Percentiles rank a stretch among this genome's conserved stretches.
These are phyloP conservation scores for Drosophila lutescens DNA, from an alignment of 2,888 invertebrate species.

Conservation along the genomic window DNA sequence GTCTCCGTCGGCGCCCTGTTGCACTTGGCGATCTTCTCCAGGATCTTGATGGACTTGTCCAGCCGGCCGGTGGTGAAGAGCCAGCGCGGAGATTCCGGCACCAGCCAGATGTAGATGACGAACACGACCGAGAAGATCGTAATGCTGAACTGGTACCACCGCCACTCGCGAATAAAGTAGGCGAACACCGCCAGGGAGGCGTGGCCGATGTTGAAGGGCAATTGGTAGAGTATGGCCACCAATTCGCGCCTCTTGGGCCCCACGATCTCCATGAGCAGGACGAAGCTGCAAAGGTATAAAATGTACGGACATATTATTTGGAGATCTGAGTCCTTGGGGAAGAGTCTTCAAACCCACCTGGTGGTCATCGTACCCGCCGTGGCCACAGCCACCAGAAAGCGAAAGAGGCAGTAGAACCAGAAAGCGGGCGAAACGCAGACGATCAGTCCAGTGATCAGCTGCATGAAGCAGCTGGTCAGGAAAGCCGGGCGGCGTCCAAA, in stretches of 20 bases:
- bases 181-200: constrained; percentile 87
- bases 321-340: too few relatives aligned
- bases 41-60: constrained; percentile 86
- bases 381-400: constrained; percentile 90
- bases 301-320: too few relatives aligned
- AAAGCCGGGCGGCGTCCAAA: constrained; percentile 91
- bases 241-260: constrained; percentile 86
- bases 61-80: constrained; percentile 88
- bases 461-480: constrained; percentile 89
- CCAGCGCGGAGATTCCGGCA: constrained; percentile 93
- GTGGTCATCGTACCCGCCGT: constrained; percentile 94
- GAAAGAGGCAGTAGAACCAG: constrained; percentile 87
- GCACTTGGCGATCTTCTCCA: constrained; percentile 87
- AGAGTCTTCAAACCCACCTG: constrained; percentile 59
- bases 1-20: constrained; percentile 86
- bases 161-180: constrained; percentile 89
- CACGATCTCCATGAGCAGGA: constrained; percentile 88
- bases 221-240: constrained; percentile 87
- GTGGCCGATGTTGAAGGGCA: constrained; percentile 90
- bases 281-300: constrained; percentile 85
- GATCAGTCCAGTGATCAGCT: constrained; percentile 89
- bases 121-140: constrained; percentile 86
- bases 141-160: constrained; percentile 88
- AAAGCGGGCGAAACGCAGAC: constrained; percentile 90
- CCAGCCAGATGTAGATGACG: constrained; percentile 87